Evolutionary conservation across 2,888 invertebrate genomes (phyloP), one percentile per base, ranked within the genome.

Genomic region (Venustoraphidia nigricollis): DNA sequence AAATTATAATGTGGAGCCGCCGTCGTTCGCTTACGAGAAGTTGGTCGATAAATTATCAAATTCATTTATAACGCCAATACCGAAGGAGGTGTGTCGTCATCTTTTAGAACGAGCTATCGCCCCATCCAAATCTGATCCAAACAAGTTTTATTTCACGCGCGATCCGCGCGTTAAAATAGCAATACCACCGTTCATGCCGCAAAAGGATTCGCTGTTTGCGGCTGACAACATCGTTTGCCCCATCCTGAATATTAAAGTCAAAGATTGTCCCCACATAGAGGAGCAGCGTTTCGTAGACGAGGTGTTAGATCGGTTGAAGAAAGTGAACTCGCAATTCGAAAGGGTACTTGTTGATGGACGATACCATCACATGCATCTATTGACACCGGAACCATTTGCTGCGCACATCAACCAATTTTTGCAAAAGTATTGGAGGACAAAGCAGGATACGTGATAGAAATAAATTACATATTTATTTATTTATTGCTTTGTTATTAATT

Each of bases 291-390:
- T 17, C 34, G 45, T 39, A 39, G 42, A 48, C 48, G 42, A 51
- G 45, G 48, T 43, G 45, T 48, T 41, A 34, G 51, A 48, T 38
- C 11, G 17, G 46, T 48, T 51, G 41, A 45, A 45, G 48, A 48
- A 42, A 43, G 45, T 38, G n/a, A 43, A 44, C 9, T 11, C 39
- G 41, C 46, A 36, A 35, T 47, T 42, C 36, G 41, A 50, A 42
- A 34, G 47, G 38, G 50, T 42, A 17, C 37, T 44, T 41, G 42
- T 50, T 27, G 41, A 41, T 27, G 47, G 47, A 41, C 47, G 35
- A 35, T 8, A 36, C 34, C 34, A 37, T 14, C 44, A 45, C 46
- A 42, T 51, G 42, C 46, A 46, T 46, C 46, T 50, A 11, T 45
- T 44, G 39, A 48, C 44, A 44, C 34, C 47, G 44, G 41, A 40